Base-by-base conservation (phyloP, 2,888 invertebrate species). In the Thera obeliscata region DNA sequence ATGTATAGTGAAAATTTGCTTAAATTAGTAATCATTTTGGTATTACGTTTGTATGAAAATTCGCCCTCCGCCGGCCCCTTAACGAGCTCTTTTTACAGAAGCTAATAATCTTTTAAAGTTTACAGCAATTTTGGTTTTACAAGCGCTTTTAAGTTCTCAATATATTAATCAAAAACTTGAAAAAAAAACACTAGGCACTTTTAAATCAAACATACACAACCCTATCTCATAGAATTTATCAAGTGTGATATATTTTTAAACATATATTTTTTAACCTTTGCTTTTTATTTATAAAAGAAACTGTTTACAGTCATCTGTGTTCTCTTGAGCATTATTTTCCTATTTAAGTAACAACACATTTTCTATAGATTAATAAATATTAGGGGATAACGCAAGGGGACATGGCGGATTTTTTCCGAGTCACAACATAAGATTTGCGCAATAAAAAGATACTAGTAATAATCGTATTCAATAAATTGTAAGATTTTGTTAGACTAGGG, bases 401-500 rank as follows among this genome's bases (percentile, higher is more conserved):
- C 1, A 3, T 41, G 5, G 1, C 41, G 2, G 1, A 41, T 2
- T 7, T 41, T 41, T 7, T 7, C 6, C 3, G 7, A 41, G 7
- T 1, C 1, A 41, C 38, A 38, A 38, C 22, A 22, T 38, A 4
- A 41, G 7, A 41, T 41, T 41, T 41, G 5, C 41, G 41, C 7
- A 41, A 41, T 41, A 41, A 54, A 54, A 54, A 35, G 11, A 54
- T 35, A 36, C 54, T 54, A 54, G 5, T 2, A 54, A 35, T 9
- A 35, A 33, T 54, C 54, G 35, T 35, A 54, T 54, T 54, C 5
- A 41, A 7, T 35, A 38, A 55, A 11, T 55, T 36, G 38, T 56
- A 41, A 56, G 22, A 43, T 8, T 22, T 22, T 33, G 12, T 56
- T 38, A 56, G 56, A 43, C 56, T 56, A 56, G 33, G 22, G 43